These are phyloP conservation scores for Paradisaea rubra DNA, from an alignment of 2,113 vertebrate species.

Conservation along the genomic window DNA sequence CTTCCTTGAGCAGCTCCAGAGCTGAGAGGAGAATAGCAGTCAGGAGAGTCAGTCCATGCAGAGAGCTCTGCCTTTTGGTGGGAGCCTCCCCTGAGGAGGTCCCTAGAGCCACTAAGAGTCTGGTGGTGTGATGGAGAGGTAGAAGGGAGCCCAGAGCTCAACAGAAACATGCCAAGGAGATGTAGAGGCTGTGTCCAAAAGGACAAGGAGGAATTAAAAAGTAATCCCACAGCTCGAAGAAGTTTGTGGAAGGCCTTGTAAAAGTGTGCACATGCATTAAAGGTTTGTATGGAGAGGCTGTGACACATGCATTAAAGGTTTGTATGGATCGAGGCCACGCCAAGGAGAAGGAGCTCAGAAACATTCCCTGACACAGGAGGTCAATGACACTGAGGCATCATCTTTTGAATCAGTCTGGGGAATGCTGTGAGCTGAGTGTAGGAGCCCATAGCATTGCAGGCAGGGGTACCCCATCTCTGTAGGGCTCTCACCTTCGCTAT, in stretches of 20 bases:
- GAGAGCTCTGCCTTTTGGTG: neutral
- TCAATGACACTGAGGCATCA: neutral
- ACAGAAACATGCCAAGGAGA: neutral
- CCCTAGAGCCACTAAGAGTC: neutral
- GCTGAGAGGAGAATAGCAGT: constrained; percentile 62
- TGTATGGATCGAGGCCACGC: neutral
- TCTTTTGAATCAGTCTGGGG: neutral
- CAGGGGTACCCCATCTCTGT: neutral
- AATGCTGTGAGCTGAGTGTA: neutral
- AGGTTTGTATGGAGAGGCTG: neutral
- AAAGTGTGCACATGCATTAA: accelerated
- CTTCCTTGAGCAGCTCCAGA: constrained; percentile 89
- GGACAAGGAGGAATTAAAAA: neutral
- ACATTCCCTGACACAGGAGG: neutral
- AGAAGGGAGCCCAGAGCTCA: neutral
- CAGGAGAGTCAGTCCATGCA: neutral
- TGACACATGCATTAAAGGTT: neutral
- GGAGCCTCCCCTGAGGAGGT: neutral
- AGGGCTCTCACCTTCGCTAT: constrained; percentile 83
- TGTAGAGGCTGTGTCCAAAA: neutral
- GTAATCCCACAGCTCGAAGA: neutral
- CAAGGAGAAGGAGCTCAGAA: neutral
- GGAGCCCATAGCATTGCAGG: neutral
- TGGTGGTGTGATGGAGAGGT: neutral
- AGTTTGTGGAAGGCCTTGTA: neutral